A percentile compares a stretch with the other conserved stretches of the same genome.
Evolutionary conservation across 2,113 vertebrate genomes (phyloP).

Genomic region (Apodemus sylvaticus): DNA sequence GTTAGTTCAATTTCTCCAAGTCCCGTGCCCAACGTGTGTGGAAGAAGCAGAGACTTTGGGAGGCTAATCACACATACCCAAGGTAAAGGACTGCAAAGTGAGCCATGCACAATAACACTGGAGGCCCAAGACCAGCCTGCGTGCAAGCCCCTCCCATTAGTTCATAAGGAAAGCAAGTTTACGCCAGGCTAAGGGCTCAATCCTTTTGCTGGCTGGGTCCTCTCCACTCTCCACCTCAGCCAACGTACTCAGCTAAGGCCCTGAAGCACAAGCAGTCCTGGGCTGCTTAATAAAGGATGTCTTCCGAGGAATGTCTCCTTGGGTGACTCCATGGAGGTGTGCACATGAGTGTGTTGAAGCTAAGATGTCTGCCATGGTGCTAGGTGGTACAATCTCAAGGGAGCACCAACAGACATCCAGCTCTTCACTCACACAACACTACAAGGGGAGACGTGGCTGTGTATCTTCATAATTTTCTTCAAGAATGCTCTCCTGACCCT

Average conservation of each 20-base stretch:
- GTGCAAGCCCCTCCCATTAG: background rate
- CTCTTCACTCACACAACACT: background rate
- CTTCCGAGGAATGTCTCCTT: background rate
- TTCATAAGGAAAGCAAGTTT: background rate
- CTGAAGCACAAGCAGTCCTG: background rate
- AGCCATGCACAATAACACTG: background rate
- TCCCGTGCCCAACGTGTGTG: background rate
- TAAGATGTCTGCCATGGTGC: background rate
- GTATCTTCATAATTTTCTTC: background rate
- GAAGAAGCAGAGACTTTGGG: background rate
- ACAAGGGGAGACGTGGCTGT: background rate
- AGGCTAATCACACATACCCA: background rate
- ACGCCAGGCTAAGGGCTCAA: fast-evolving
- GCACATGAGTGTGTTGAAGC: background rate
- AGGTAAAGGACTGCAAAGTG: background rate
- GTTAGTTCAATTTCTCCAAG: background rate
- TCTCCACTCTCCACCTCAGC: background rate
- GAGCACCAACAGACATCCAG: no score
- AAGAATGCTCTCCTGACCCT: background rate
- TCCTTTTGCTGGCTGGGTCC: background rate
- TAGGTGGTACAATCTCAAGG: background rate
- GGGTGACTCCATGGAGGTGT: background rate
- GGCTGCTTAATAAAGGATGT: background rate
- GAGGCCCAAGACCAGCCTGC: background rate
- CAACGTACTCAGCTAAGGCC: background rate